A percentile compares a stretch with the other conserved stretches of the same genome.
These are phyloP conservation scores for Limosa lapponica DNA, from an alignment of 2,797 vertebrate genomes.

Conservation along the genomic window DNA sequence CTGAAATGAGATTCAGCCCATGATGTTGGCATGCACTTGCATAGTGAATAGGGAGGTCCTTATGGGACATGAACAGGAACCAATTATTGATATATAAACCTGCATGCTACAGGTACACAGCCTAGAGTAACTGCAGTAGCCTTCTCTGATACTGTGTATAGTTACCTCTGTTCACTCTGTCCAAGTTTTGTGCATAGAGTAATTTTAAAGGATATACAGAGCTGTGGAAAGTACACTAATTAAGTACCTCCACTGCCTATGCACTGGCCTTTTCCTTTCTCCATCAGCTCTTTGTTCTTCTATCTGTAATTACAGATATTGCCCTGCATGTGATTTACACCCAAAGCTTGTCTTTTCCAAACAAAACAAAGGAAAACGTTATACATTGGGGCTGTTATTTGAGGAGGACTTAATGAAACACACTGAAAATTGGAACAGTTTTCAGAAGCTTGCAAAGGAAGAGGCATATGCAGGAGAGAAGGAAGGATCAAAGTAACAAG, in stretches of 20 bases:
- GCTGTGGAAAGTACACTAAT: conserved; percentile 13
- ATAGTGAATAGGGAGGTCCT: background rate
- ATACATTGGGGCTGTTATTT: background rate
- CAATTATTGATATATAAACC: background rate
- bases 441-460: background rate
- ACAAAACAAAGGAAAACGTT: background rate
- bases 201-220: background rate
- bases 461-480: background rate
- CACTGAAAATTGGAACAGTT: background rate
- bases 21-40: background rate
- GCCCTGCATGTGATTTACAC: background rate
- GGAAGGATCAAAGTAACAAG: background rate
- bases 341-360: background rate
- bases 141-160: background rate
- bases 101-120: background rate
- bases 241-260: background rate
- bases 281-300: background rate
- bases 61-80: background rate
- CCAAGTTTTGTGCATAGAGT: background rate
- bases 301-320: background rate
- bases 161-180: background rate
- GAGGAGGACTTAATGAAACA: background rate
- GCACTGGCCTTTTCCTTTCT: background rate
- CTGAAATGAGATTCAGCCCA: background rate
- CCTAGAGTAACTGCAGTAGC: background rate